phyloP scores from a whole-genome alignment of 2,113 vertebrate species.

The Gopherus flavomarginatus region DNA sequence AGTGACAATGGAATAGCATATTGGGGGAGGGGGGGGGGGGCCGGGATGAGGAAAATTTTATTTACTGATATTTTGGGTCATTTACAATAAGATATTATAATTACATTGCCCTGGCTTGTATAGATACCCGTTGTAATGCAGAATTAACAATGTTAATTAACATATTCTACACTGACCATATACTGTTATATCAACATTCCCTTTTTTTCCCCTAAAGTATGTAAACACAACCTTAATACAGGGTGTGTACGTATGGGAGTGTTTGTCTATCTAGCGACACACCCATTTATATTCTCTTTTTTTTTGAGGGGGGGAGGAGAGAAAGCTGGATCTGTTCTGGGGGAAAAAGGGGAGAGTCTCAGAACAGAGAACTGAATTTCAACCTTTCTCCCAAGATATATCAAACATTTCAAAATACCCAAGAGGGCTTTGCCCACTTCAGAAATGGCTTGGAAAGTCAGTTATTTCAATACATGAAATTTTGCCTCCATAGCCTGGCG shows the following conservation, averaged over 20 bases:
- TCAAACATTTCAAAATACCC: neutral
- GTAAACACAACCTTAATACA: neutral
- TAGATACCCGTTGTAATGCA: neutral
- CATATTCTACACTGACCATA: neutral
- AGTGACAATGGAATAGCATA: neutral
- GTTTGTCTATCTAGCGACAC: neutral
- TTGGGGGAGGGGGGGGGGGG: neutral
- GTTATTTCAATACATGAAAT: neutral
- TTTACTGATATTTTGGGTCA: neutral
- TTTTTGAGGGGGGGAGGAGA: too few relatives aligned
- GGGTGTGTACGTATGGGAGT: neutral
- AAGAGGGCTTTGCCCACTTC: neutral
- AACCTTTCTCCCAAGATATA: neutral
- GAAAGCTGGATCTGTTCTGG: neutral
- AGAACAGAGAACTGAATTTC: neutral
- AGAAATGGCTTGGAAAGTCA: neutral
- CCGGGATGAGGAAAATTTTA: neutral
- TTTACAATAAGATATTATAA: neutral
- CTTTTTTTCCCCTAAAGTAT: neutral
- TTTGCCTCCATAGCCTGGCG: neutral
- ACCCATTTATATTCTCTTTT: neutral
- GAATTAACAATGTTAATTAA: neutral
- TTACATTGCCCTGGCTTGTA: neutral
- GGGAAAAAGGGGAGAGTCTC: neutral
- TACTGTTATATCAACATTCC: neutral